Base-by-base conservation (phyloP, 2,113 vertebrate genomes). In the Stigmatopora argus region DNA sequence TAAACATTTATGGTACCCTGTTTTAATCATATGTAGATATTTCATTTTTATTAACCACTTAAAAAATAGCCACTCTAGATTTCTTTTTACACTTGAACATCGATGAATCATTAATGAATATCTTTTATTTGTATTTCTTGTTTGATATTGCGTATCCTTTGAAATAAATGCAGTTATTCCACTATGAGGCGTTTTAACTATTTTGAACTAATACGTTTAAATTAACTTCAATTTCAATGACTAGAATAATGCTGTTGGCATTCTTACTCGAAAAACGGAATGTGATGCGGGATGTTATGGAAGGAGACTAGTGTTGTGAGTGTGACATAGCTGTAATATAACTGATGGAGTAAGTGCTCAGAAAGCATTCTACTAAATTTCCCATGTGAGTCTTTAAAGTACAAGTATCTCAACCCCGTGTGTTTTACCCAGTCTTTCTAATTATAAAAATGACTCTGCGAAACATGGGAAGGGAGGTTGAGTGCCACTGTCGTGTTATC, bases 301-400 rank as follows among this genome's bases (percentile, higher is more conserved):
- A 7, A 3, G 13, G 47, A 48, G 45, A 17, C 11, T 23, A 10
- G 61, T 26, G 14, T 62, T 46, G 23, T 3, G 7, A 62, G 38
- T 15, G 21, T 47, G 61, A 62, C 44, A 62, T 18, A 11, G 38
- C 17, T n/a, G 12, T 47, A 55, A 10, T 47, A 11, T 56, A 35
- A 45, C 23, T 55, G 51, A 56, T 45, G 41, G 59, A 56, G 15
- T 55, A 19, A 5, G 7, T 47, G 60, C 61, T 63, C 45, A 26
- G 61, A 23, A 63, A 63, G 44, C 61, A 49, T 49, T 63, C 47
- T 17, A 15, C 15, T n/a, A 48, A 63, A 63, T 63, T 63, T 63
- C 44, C 61, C 45, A 48, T 49, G 23, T 48, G 45, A 49, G 61
- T 48, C 46, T 31, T 63, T 48, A 49, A 31, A 26, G 17, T 48